A percentile compares a stretch with the other conserved stretches of the same genome.
These are phyloP conservation scores for Serranus cabrilla DNA, from an alignment of 2,797 vertebrate species.

Conservation along the genomic window DNA sequence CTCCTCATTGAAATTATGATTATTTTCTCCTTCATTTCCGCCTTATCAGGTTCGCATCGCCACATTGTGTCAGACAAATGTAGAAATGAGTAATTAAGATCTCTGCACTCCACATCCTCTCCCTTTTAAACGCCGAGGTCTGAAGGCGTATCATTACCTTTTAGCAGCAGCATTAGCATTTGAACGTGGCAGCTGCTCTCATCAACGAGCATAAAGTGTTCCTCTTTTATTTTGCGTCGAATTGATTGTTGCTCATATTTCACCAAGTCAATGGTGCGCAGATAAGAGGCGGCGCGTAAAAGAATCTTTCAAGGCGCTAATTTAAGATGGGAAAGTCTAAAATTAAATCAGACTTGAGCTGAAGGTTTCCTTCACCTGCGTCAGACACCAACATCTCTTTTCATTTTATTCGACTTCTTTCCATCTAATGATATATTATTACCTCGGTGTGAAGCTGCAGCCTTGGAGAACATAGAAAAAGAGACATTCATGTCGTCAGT, in stretches of 20 bases:
- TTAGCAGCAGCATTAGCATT: slow-evolving; percentile 44
- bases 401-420: background rate
- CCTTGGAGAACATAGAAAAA: slow-evolving; percentile 5
- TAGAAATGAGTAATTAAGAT: slow-evolving; percentile 24
- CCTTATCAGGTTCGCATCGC: background rate
- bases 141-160: slow-evolving; percentile 34
- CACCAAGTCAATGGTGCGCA: background rate
- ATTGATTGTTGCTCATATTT: slow-evolving; percentile 22
- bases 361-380: slow-evolving; percentile 19
- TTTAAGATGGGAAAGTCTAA: slow-evolving; percentile 12
- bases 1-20: background rate
- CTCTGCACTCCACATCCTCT: background rate
- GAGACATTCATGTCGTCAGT: slow-evolving; percentile 19
- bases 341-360: slow-evolving; percentile 11
- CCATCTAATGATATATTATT: slow-evolving; percentile 49
- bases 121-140: background rate
- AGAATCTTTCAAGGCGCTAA: slow-evolving; percentile 6
- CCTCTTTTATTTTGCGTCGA: background rate
- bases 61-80: background rate
- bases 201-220: background rate
- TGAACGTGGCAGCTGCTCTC: slow-evolving; percentile 49
- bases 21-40: background rate
- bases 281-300: background rate
- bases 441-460: slow-evolving; percentile 5
- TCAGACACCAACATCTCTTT: slow-evolving; percentile 21